These are phyloP conservation scores for Heteractis magnifica DNA, from an alignment of 92 coral and sea anemone genomes.

Conservation along the genomic window DNA sequence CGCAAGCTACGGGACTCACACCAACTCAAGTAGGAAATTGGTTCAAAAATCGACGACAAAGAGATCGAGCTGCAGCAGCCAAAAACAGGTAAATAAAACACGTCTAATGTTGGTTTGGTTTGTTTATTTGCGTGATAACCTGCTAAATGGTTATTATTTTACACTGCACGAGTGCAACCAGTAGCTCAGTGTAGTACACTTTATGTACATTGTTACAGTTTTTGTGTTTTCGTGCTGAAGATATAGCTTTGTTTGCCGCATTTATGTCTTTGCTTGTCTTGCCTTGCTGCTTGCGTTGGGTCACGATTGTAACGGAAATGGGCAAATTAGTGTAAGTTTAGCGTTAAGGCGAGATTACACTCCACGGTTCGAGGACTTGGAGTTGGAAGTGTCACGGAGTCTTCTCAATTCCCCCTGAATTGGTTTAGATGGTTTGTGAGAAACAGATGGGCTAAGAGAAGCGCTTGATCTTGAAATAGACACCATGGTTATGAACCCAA, in stretches of 20 bases:
- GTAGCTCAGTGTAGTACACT: constrained; percentile 12
- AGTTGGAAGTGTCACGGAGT: constrained; percentile 56
- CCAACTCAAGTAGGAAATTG: constrained; percentile 99
- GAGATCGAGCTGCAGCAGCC: constrained; percentile 99
- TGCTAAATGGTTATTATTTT: constrained; percentile 2
- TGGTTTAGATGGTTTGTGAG: constrained; percentile 66
- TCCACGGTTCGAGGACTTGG: constrained; percentile 39
- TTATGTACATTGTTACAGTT: constrained; percentile 11
- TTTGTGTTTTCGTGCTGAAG: neutral
- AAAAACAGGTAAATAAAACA: constrained; percentile 83
- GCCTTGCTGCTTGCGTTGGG: constrained; percentile 12
- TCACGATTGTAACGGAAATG: constrained; percentile 57
- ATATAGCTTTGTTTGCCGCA: constrained; percentile 9
- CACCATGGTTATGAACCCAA: constrained; percentile 67
- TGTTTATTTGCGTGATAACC: neutral
- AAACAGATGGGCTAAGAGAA: constrained; percentile 73
- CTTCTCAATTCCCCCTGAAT: constrained; percentile 56
- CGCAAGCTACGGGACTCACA: constrained; percentile 98
- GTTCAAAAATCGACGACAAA: constrained; percentile 97
- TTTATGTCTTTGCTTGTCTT: neutral
- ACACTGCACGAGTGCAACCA: constrained; percentile 12
- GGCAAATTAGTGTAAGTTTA: constrained; percentile 64
- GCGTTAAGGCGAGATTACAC: constrained; percentile 44
- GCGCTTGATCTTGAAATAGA: constrained; percentile 80
- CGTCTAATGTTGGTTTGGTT: neutral